Evolutionary conservation across 2,888 invertebrate genomes (phyloP), one percentile per base, ranked within the genome.

Genomic region (Pandemis heparana): DNA sequence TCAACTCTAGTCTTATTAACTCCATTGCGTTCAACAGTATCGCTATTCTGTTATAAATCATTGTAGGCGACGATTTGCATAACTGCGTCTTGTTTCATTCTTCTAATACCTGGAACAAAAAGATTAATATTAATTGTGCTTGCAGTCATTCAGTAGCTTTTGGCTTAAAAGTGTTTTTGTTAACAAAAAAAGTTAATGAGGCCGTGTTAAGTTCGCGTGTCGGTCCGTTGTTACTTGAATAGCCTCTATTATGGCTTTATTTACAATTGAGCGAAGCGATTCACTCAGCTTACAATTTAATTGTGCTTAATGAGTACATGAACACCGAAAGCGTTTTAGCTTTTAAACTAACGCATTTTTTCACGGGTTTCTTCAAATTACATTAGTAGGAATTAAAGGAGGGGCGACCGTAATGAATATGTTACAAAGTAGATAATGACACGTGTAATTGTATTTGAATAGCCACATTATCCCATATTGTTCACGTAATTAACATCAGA

Each of bases 41-140:
- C 83, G 83, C 86, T 80, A 76, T 87, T 71, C 79, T 83, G 78
- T 86, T 84, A 86, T 80, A 80, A 78, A 74, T 75, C 71, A 78
- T 79, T 79, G 79, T 81, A 76, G 76, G 80, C 87, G 78, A 83
- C 80, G 73, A 77, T 76, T 60, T 60, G 67, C 67, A 60, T 67
- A 5, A n/a, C 63, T 56, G 77, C 75, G 73, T 71, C 72, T 76
- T 76, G 79, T 81, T 71, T 81, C 85, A 85, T 86, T 82, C 77
- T 85, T 79, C 76, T 82, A 83, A 78, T 77, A 84, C 82, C 93
- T 93, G 92, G 75, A 94, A 93, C 90, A 92, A 91, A 53, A 46
- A 8, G 64, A 10, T 63, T 48, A 59, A 75, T 86, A 83, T 56
- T 18, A 85, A 82, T 85, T 82, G 82, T 75, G 75, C 78, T 81